Percentiles rank a stretch among this genome's conserved stretches.
Evolutionary conservation across 2,888 invertebrate species (phyloP).

Genomic region (Coelinius sp.): DNA sequence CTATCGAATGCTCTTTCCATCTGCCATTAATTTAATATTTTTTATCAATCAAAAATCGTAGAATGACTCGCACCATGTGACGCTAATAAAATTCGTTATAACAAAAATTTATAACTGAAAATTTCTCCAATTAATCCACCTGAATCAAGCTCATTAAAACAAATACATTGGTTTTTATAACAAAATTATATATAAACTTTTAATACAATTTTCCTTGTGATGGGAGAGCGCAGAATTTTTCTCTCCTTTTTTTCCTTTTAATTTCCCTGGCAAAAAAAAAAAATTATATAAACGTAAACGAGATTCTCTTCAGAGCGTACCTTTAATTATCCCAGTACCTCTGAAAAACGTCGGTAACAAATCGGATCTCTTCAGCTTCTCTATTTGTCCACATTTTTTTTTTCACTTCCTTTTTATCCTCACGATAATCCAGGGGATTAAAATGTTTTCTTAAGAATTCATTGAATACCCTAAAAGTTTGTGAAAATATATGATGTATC

Average conservation of each 20-base stretch:
- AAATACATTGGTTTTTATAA: constrained; percentile 8
- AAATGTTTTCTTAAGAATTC: constrained; percentile 12
- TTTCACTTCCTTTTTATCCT: not conserved
- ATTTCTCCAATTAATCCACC: constrained; percentile 9
- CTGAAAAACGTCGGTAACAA: constrained; percentile 24
- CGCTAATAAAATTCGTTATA: not conserved
- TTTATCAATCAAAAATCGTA: no score
- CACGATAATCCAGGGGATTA: constrained; percentile 16
- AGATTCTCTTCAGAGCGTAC: constrained; percentile 25
- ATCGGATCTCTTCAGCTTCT: constrained; percentile 13
- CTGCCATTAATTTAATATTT: no score
- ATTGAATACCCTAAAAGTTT: constrained; percentile 8
- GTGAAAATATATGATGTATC: constrained; percentile 7
- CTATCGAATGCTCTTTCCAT: no score
- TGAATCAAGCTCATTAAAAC: constrained; percentile 20
- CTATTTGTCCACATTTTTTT: not conserved
- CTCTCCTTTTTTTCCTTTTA: not conserved
- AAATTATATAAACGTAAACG: constrained; percentile 17
- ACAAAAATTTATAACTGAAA: not conserved
- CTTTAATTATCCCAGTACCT: constrained; percentile 25
- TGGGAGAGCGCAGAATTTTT: not conserved
- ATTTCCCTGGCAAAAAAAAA: not conserved
- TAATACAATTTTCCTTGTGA: constrained; percentile 7
- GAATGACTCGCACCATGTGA: not conserved
- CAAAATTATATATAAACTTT: constrained; percentile 18